A percentile compares a stretch with the other conserved stretches of the same genome.
Evolutionary conservation across 2,888 invertebrate species (phyloP).

Genomic region (Antheraea yamamai): DNA sequence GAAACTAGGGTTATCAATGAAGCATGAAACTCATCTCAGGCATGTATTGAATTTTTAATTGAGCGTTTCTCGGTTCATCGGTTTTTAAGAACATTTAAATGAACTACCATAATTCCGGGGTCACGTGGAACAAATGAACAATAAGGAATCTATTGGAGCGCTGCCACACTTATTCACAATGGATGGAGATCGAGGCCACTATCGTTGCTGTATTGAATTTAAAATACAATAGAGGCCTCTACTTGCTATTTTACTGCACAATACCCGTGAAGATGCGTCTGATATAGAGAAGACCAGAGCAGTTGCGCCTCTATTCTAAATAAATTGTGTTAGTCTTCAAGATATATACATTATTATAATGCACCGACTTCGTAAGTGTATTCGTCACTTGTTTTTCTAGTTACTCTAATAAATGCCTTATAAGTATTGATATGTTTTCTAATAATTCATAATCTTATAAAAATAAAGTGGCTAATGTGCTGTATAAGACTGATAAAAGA

Average conservation of each 20-base stretch:
- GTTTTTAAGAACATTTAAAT: constrained; percentile 7
- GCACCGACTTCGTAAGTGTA: neutral
- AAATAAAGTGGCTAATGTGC: too few species aligned
- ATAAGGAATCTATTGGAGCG: constrained; percentile 31
- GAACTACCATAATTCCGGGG: neutral
- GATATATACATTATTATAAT: neutral
- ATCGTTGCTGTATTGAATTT: constrained; percentile 10
- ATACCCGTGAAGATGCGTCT: constrained; percentile 8
- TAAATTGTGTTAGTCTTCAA: neutral
- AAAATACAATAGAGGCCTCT: constrained; percentile 14
- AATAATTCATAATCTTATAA: too few species aligned
- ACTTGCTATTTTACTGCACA: constrained; percentile 6
- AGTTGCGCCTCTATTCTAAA: neutral
- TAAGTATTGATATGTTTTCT: too few species aligned
- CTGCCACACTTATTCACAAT: constrained; percentile 49
- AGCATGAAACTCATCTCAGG: neutral
- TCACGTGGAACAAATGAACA: constrained; percentile 13
- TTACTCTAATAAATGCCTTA: too few species aligned
- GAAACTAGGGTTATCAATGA: neutral
- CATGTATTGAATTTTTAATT: constrained; percentile 5
- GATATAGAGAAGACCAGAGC: neutral
- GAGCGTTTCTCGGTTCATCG: neutral
- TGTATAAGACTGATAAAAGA: too few species aligned
- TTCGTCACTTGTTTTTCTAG: neutral
- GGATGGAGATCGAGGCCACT: constrained; percentile 35